Conservation (phyloP, 2,113 vertebrate genomes). For the Oxygymnocypris stewartii region DNA sequence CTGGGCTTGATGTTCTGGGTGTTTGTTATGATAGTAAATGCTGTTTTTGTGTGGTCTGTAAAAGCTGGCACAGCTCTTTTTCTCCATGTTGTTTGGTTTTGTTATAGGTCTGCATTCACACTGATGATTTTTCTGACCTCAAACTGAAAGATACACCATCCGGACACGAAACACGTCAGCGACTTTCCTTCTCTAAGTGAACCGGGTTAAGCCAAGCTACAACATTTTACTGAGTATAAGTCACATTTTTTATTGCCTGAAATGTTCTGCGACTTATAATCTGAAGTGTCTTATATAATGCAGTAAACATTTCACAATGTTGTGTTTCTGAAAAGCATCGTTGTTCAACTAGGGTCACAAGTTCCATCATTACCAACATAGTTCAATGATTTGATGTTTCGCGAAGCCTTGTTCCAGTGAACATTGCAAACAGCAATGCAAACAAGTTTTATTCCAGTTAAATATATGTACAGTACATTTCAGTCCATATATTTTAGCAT, state of each 20-base stretch:
- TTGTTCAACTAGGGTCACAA: too few species aligned
- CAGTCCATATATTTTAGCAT: too few species aligned
- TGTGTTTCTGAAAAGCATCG: too few species aligned
- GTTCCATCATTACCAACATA: too few species aligned
- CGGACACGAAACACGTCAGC: not conserved
- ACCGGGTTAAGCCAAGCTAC: not conserved
- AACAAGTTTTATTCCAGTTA: not conserved
- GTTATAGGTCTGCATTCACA: not conserved
- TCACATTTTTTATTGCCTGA: not conserved
- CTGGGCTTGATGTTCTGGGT: slow-evolving; percentile 7
- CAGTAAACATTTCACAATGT: not conserved
- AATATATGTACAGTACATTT: too few species aligned
- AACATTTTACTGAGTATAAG: not conserved
- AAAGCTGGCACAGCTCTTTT: slow-evolving; percentile 33
- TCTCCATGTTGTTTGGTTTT: not conserved
- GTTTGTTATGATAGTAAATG: slow-evolving; percentile 23
- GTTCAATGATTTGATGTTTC: not conserved
- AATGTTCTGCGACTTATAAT: not conserved
- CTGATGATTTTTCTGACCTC: not conserved
- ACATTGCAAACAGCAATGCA: not conserved
- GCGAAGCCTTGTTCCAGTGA: too few species aligned
- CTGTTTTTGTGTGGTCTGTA: slow-evolving; percentile 1
- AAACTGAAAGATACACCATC: not conserved
- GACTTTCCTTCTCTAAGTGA: not conserved
- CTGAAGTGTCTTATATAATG: not conserved